phyloP scores from a whole-genome alignment of 2,797 vertebrate species.

The Epinephelus awoara region DNA sequence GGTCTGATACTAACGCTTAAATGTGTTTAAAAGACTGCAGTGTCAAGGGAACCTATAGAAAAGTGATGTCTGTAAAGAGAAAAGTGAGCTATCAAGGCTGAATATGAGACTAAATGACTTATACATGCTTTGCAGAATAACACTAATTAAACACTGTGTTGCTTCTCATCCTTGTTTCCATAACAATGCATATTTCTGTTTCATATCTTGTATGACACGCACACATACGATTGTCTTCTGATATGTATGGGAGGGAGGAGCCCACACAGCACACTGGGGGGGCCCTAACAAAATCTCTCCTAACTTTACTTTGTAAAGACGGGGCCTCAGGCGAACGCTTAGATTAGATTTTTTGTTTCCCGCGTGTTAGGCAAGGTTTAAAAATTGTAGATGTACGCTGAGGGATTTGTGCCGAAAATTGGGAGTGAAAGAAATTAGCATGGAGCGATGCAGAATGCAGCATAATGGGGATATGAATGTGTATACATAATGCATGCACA shows the following conservation, averaged over 20 bases:
- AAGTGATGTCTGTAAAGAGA: neutral
- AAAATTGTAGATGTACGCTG: conserved; percentile 20
- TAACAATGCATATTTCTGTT: conserved; percentile 18
- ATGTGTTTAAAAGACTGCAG: neutral
- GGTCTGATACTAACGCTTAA: neutral
- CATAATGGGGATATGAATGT: conserved; percentile 23
- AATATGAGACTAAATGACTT: conserved; percentile 3
- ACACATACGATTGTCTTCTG: neutral
- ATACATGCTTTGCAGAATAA: neutral
- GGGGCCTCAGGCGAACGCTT: conserved; percentile 23
- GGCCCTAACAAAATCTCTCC: conserved; percentile 24
- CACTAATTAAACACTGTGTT: conserved; percentile 12
- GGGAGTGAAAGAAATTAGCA: conserved; percentile 16
- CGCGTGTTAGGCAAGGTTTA: conserved; percentile 6
- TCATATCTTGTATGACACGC: conserved; percentile 7
- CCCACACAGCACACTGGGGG: conserved; percentile 29
- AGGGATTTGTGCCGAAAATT: conserved; percentile 23
- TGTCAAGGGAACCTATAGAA: neutral
- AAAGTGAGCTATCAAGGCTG: neutral
- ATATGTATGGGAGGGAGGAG: conserved; percentile 11
- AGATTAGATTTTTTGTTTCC: conserved; percentile 22
- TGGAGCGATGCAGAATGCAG: conserved; percentile 1
- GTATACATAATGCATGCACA: conserved; percentile 34
- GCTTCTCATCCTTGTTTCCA: neutral
- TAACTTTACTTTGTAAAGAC: conserved; percentile 48